These are phyloP conservation scores for Diachrysia chrysitis DNA, from an alignment of 2,888 invertebrate genomes.

Conservation along the genomic window DNA sequence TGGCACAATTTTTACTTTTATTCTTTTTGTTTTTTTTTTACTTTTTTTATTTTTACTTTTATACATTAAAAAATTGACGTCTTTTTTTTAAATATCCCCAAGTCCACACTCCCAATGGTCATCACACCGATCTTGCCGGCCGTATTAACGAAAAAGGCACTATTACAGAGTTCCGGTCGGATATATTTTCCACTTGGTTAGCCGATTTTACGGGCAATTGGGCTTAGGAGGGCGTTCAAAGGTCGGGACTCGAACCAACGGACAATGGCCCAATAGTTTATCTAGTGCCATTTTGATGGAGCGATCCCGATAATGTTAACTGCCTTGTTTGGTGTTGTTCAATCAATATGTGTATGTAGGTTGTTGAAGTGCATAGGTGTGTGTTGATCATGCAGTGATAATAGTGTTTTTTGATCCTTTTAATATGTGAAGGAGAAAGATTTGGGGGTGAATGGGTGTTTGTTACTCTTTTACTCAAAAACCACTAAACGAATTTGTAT, in stretches of 20 bases:
- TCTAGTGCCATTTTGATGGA: constrained; percentile 81
- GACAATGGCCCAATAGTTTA: constrained; percentile 81
- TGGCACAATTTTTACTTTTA: too few relatives aligned
- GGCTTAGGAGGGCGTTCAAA: constrained; percentile 71
- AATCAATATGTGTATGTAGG: constrained; percentile 46
- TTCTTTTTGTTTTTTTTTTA: too few relatives aligned
- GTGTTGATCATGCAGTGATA: too few relatives aligned
- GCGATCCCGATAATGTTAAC: constrained; percentile 81
- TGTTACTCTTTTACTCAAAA: too few relatives aligned
- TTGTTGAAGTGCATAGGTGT: constrained; percentile 25
- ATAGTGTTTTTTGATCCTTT: too few relatives aligned
- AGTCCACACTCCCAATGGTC: constrained; percentile 13
- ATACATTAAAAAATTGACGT: background rate
- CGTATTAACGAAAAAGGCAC: constrained; percentile 81
- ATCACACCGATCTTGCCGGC: constrained; percentile 54
- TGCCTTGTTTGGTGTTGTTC: constrained; percentile 53
- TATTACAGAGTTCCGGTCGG: constrained; percentile 73
- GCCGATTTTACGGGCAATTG: constrained; percentile 88
- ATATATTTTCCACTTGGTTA: constrained; percentile 88
- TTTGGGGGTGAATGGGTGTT: too few relatives aligned
- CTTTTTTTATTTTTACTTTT: too few relatives aligned
- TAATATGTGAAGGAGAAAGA: too few relatives aligned
- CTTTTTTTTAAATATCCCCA: background rate
- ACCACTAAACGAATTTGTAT: too few relatives aligned
- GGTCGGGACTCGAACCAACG: constrained; percentile 75